These are phyloP conservation scores for Eurystomus glaucurus DNA, from an alignment of 2,797 vertebrate genomes.

Conservation along the genomic window DNA sequence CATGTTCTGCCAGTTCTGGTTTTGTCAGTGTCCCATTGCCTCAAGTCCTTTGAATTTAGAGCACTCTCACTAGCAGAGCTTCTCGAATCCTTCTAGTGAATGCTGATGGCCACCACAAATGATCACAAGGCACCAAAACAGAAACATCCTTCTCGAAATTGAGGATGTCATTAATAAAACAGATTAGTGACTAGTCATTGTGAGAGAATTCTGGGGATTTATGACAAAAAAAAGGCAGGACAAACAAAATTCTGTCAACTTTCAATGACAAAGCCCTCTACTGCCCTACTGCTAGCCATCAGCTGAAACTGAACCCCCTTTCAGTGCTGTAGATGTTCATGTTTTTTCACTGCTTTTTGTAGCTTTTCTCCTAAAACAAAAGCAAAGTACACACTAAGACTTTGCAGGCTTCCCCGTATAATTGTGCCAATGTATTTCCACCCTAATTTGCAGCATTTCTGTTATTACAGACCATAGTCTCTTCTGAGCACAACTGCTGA, in stretches of 20 bases:
- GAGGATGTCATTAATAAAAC: background rate
- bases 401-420: background rate
- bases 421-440: background rate
- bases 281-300: background rate
- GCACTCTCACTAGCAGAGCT: background rate
- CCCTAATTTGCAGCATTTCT: background rate
- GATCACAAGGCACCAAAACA: background rate
- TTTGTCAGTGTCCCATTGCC: background rate
- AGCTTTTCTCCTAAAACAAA: background rate
- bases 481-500: constrained; percentile 20
- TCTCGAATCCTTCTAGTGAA: background rate
- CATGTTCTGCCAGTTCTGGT: background rate
- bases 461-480: background rate
- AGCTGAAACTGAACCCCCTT: background rate
- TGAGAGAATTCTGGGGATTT: background rate
- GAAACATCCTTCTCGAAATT: background rate
- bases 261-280: background rate
- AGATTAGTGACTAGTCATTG: background rate
- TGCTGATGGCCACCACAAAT: background rate
- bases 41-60: background rate
- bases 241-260: background rate
- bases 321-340: background rate
- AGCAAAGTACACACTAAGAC: background rate
- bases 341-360: background rate
- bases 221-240: background rate